phyloP scores from a whole-genome alignment of 2,113 vertebrate species.

The Embiotoca jacksoni region DNA sequence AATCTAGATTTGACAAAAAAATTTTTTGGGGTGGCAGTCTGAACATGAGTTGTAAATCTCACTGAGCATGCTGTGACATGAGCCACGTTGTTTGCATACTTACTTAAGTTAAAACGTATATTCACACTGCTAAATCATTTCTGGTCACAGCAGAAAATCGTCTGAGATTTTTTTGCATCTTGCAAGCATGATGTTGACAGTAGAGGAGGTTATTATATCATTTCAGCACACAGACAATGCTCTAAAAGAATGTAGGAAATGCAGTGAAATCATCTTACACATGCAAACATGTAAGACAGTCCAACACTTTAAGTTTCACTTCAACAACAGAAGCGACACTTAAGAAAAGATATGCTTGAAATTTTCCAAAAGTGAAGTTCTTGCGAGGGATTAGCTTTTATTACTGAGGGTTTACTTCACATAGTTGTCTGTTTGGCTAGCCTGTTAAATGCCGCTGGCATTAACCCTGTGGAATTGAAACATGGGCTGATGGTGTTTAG shows the following conservation, averaged over 20 bases:
- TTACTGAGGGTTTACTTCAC: slow-evolving; percentile 8
- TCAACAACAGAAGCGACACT: no score
- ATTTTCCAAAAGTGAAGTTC: not conserved
- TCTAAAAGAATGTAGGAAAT: not conserved
- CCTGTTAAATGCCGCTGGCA: slow-evolving; percentile 3
- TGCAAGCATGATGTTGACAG: not conserved
- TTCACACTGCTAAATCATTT: not conserved
- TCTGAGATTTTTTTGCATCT: not conserved
- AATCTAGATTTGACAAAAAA: no score
- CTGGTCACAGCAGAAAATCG: not conserved
- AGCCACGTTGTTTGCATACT: not conserved
- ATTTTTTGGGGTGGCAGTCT: no score
- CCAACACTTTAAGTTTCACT: not conserved
- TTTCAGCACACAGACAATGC: not conserved
- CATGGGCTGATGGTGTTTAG: slow-evolving; percentile 5
- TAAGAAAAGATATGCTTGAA: not conserved
- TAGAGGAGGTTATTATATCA: not conserved
- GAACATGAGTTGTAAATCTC: no score
- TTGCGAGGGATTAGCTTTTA: not conserved
- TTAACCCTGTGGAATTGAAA: not conserved
- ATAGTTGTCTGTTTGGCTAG: slow-evolving; percentile 16
- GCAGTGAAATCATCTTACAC: not conserved
- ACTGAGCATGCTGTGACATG: no score
- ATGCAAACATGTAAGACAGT: not conserved
- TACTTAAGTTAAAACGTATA: not conserved